These are phyloP conservation scores for Solen grandis DNA, from an alignment of 1,140 invertebrate species.

Conservation along the genomic window DNA sequence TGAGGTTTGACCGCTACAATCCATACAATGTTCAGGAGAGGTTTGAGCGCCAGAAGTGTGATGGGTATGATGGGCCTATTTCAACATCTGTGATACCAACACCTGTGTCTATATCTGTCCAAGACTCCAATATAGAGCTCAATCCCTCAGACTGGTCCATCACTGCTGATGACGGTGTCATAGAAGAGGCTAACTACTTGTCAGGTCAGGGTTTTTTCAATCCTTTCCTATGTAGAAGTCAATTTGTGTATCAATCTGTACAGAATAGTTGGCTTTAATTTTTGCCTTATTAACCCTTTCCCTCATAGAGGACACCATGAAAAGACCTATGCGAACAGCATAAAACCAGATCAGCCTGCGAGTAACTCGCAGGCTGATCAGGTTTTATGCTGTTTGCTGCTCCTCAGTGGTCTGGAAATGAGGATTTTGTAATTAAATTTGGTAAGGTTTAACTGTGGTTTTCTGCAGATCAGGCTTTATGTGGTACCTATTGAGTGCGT, in stretches of 20 bases:
- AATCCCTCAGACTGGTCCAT: slow-evolving; percentile 17
- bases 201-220: slow-evolving; percentile 21
- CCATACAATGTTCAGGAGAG: slow-evolving; percentile 67
- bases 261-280: background rate
- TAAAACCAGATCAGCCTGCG: too few relatives aligned
- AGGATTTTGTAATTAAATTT: too few relatives aligned
- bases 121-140: background rate
- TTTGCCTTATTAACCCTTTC: too few relatives aligned
- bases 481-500: too few relatives aligned
- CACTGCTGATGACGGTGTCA: slow-evolving; percentile 1
- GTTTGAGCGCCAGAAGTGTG: slow-evolving; percentile 55
- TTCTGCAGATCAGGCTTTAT: too few relatives aligned
- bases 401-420: too few relatives aligned
- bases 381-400: too few relatives aligned
- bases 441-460: too few relatives aligned
- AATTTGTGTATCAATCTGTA: background rate
- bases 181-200: slow-evolving; percentile 35
- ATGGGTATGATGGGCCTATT: slow-evolving; percentile 10
- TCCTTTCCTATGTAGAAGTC: too few relatives aligned
- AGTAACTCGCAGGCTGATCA: too few relatives aligned
- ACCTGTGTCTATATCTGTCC: slow-evolving; percentile 47
- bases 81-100: slow-evolving; percentile 59
- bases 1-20: slow-evolving; percentile 67
- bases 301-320: too few relatives aligned
- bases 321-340: too few relatives aligned